Base-by-base conservation (phyloP, 2,113 vertebrate species). In the Ptychochromis oligacanthus region DNA sequence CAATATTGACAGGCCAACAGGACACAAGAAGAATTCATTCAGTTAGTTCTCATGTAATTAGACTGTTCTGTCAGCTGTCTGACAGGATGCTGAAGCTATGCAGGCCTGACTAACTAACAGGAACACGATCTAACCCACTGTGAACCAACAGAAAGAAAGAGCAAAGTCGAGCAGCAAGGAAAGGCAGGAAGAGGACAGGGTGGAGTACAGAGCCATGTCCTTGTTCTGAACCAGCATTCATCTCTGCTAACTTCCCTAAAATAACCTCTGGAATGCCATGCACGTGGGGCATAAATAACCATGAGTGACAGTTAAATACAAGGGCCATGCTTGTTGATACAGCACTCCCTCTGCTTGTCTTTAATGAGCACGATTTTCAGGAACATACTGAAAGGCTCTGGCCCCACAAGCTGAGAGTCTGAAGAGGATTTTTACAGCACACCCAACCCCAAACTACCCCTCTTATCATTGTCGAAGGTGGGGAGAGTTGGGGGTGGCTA, bases 381-480 rank as follows among this genome's bases (percentile, higher is more conserved):
- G 43, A 88, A 78, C 79, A 75, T 24, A 28, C 3, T 89, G 72
- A 90, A 80, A 77, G 76, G 62, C 60, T 84, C 64, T 59, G 20
- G 75, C 79, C 5, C 54, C n/a, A 24, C 52, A 64, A 77, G 38
- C 82, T 43, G 70, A 38, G 54, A 78, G 76, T 65, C 59, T 82
- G 75, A 88, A 87, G 83, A 87, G 88, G 79, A 86, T 84, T 85
- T 88, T 81, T 81, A 82, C 80, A 62, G 22, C 57, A 24, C 3
- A 22, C 17, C 46, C 84, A 15, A 38, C n/a, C 40, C 1, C 28
- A 15, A 56, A 9, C 34, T 20, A 43, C 80, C 74, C 24, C 49
- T 82, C 75, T 88, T 80, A 87, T 93, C 83, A 85, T 87, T 86
- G 80, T 91, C 52, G 84, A 78, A 87, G 80, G 87, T 57, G 74